Evolutionary conservation across 2,888 invertebrate genomes (phyloP).

Genomic region (Nezara viridula): DNA sequence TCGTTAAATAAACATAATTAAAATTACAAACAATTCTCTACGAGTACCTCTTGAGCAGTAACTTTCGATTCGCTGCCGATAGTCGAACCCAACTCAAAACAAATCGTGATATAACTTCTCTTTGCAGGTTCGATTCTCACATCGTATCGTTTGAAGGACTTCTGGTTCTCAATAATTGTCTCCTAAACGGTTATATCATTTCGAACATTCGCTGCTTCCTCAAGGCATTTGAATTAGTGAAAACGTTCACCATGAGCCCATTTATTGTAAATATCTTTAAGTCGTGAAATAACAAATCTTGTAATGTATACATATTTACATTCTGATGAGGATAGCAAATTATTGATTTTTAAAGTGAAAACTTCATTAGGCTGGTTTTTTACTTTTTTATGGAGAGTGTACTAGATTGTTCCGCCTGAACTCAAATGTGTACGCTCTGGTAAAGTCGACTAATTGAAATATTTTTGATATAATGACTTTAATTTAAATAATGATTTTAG

Average conservation of each 20-base stretch:
- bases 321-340: not conserved
- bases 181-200: not conserved
- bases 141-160: not conserved
- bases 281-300: not conserved
- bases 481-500: too few species aligned
- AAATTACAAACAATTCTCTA: not conserved
- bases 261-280: not conserved
- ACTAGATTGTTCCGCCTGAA: too few species aligned
- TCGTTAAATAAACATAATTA: not conserved
- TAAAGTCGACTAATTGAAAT: too few species aligned
- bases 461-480: too few species aligned
- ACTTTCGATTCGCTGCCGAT: not conserved
- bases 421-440: too few species aligned
- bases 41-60: not conserved
- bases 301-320: not conserved
- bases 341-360: too few species aligned
- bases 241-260: not conserved
- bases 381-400: too few species aligned
- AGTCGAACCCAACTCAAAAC: not conserved
- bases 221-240: not conserved
- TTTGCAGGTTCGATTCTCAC: not conserved
- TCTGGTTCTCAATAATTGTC: not conserved
- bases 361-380: too few species aligned
- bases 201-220: not conserved
- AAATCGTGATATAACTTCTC: not conserved